Base-by-base conservation (phyloP, 2,888 invertebrate genomes). In the Halictus ligatus region DNA sequence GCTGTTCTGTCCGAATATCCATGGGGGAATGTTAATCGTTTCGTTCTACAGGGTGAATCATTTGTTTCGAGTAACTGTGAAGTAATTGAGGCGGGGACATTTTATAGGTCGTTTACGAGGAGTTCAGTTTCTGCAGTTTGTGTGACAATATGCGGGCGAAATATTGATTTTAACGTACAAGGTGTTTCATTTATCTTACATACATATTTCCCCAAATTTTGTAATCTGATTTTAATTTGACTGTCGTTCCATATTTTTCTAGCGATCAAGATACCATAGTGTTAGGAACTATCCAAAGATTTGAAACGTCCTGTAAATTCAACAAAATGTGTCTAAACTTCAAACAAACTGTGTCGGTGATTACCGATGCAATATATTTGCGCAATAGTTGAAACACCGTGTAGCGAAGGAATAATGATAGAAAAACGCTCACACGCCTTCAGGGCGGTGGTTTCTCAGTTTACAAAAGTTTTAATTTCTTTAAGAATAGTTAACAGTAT, bases 401-500 rank as follows among this genome's bases (percentile, higher is more conserved):
- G 21, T 40, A 69, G 35, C 10, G 21, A 21, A 43, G 43, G n/a
- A 43, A n/a, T 18, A 71, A 43, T 21, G 12, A 40, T 43, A 60
- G 35, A 74, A 71, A 71, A 86, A 89, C 25, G 29, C 64, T 78
- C 64, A 76, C 78, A 6, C 73, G 21, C 67, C 29, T 15, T 15
- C 60, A 29, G 58, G 58, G 13, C 67, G 40, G 25, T 77, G 83
- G 76, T 48, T 43, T 92, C 81, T 94, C 94, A 94, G 94, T 94
- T 94, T 94, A 94, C 95, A 94, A 94, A 94, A 94, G 94, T 94
- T 94, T 94, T 94, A 94, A 94, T 94, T 93, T 94, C 92, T 94
- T 94, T 94, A 94, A 94, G 94, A 94, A 94, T 94, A 94, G 93
- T 94, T 94, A 94, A 95, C 95, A 95, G 94, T 95, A 94, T 93